Percentiles rank a stretch among this genome's conserved stretches.
These are phyloP conservation scores for Euphysa ruthae DNA, from an alignment of 30 jellyfish, hydroid and myxozoan species.

Conservation along the genomic window DNA sequence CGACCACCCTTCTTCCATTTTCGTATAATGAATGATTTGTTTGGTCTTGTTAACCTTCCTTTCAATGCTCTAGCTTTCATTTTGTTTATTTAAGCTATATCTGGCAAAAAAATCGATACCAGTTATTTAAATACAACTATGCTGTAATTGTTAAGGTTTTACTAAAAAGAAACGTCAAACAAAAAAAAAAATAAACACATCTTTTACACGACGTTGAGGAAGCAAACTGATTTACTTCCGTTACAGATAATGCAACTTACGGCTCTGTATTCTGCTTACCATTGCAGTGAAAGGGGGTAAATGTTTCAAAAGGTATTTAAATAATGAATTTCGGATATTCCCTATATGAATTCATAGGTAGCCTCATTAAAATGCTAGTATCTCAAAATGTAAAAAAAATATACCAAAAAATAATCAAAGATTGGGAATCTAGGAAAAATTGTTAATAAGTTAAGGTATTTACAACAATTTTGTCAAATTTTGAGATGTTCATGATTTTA, in stretches of 20 bases:
- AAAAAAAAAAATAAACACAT: background rate
- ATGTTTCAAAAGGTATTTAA: background rate
- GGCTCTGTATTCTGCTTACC: too few species aligned
- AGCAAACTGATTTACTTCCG: too few species aligned
- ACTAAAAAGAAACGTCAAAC: background rate
- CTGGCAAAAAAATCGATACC: background rate
- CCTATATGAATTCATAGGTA: background rate
- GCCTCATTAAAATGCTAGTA: background rate
- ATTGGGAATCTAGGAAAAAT: background rate
- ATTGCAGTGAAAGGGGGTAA: too few species aligned
- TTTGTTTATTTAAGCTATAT: background rate
- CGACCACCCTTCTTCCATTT: background rate
- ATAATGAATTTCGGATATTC: background rate
- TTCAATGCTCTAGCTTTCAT: background rate
- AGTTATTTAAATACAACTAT: background rate
- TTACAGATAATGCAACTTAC: too few species aligned
- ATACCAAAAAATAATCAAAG: background rate
- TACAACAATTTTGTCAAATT: background rate
- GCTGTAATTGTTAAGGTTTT: background rate
- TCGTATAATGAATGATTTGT: background rate
- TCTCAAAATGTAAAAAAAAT: background rate
- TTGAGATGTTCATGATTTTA: background rate
- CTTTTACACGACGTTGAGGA: background rate
- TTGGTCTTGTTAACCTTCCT: background rate
- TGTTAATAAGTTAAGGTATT: background rate